phyloP scores from a whole-genome alignment of 2,888 invertebrate genomes.

The Pristionchus japonicus region DNA sequence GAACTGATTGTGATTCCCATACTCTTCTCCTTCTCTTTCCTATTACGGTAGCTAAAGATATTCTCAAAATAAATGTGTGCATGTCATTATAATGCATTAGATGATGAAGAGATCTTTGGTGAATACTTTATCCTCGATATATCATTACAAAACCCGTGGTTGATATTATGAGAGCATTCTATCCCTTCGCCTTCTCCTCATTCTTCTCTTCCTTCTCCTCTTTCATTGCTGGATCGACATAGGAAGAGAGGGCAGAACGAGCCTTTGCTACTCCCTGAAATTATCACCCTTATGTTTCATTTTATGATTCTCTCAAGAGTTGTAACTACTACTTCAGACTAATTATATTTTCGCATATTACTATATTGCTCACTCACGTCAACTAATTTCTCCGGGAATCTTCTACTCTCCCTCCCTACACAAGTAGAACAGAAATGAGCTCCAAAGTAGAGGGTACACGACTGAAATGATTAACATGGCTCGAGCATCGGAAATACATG shows the following conservation, averaged over 20 bases:
- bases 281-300: neutral
- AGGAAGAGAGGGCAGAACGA: neutral
- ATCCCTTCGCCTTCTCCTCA: constrained; percentile 23
- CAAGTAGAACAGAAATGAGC: constrained; percentile 60
- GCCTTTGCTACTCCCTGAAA: constrained; percentile 29
- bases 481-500: neutral
- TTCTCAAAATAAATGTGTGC: neutral
- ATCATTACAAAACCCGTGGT: neutral
- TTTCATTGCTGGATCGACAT: constrained; percentile 20
- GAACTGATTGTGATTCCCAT: constrained; percentile 1
- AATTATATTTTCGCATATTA: too few species aligned
- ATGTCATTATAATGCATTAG: neutral
- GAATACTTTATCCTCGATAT: neutral
- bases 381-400: constrained; percentile 58
- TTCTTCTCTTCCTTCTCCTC: constrained; percentile 19
- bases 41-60: neutral
- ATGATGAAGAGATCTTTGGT: neutral
- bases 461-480: constrained; percentile 43
- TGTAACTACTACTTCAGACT: too few species aligned
- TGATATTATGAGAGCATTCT: neutral
- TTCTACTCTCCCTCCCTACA: constrained; percentile 55
- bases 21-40: neutral
- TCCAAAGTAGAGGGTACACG: constrained; percentile 61
- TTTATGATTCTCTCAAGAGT: too few species aligned
- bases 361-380: constrained; percentile 33